Conservation (phyloP, 1,140 invertebrate genomes). For the Holcopasites calliopsidis region DNA sequence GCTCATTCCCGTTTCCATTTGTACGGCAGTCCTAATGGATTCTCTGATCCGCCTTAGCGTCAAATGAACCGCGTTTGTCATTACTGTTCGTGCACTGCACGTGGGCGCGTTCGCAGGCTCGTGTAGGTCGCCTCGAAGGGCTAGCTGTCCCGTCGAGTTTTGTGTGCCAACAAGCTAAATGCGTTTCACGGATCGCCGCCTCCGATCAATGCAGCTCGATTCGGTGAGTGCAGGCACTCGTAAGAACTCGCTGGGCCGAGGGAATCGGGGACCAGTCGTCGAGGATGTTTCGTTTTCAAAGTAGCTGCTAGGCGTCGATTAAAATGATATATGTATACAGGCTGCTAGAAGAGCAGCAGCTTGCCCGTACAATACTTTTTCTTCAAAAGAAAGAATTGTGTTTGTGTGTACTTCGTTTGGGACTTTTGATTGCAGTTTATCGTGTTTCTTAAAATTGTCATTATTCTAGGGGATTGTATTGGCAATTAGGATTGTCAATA, state of each 20-base stretch:
- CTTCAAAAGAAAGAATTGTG: no score
- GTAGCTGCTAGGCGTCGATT: conserved; percentile 6
- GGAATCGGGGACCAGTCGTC: background rate
- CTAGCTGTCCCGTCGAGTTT: conserved; percentile 72
- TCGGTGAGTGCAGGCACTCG: conserved; percentile 47
- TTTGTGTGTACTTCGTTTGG: no score
- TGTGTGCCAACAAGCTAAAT: conserved; percentile 80
- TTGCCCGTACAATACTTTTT: background rate
- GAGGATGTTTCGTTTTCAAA: background rate
- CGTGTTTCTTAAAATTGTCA: no score
- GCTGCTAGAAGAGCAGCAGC: background rate
- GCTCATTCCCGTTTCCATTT: no score
- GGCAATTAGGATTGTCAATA: no score
- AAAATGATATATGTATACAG: background rate
- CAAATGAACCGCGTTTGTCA: conserved; percentile 14
- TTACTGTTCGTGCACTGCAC: conserved; percentile 22
- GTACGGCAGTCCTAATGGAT: background rate
- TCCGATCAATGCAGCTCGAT: conserved; percentile 70
- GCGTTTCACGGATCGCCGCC: conserved; percentile 79
- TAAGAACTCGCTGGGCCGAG: conserved; percentile 33
- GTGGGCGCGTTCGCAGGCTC: conserved; percentile 32
- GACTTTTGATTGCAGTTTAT: no score
- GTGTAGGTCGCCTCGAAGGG: conserved; percentile 46
- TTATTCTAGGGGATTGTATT: no score
- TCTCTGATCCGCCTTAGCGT: conserved; percentile 3